A percentile compares a stretch with the other conserved stretches of the same genome.
phyloP scores from a whole-genome alignment of 2,113 vertebrate genomes.

The Narcine bancroftii region DNA sequence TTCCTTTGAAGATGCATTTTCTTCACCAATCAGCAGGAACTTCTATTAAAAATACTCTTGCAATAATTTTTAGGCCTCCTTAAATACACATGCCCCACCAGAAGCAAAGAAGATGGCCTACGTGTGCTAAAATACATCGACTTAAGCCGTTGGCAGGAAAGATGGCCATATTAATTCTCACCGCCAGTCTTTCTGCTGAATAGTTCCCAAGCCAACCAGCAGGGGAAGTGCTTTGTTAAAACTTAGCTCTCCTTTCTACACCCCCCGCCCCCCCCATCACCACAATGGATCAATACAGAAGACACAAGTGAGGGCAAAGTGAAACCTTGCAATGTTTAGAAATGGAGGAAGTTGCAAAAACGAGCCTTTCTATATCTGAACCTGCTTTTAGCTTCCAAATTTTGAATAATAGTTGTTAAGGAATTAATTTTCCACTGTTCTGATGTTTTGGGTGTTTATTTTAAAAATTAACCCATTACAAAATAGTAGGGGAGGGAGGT shows the following conservation, averaged over 20 bases:
- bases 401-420: background rate
- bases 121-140: background rate
- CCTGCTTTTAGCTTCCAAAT: background rate
- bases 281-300: too few relatives aligned
- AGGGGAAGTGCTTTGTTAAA: background rate
- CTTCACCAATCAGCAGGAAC: background rate
- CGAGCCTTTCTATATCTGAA: background rate
- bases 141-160: background rate
- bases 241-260: too few relatives aligned
- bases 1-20: background rate
- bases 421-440: background rate
- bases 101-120: background rate
- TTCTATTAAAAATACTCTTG: background rate
- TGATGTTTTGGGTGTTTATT: background rate
- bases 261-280: too few relatives aligned
- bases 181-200: background rate
- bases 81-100: background rate
- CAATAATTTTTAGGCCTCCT: background rate
- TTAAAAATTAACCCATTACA: background rate
- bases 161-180: background rate
- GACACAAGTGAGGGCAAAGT: too few relatives aligned
- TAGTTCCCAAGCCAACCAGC: background rate
- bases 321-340: background rate
- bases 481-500: too few relatives aligned
- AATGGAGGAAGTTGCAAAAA: background rate